Conservation (phyloP, 2,113 vertebrate genomes). For the Garra rufa region DNA sequence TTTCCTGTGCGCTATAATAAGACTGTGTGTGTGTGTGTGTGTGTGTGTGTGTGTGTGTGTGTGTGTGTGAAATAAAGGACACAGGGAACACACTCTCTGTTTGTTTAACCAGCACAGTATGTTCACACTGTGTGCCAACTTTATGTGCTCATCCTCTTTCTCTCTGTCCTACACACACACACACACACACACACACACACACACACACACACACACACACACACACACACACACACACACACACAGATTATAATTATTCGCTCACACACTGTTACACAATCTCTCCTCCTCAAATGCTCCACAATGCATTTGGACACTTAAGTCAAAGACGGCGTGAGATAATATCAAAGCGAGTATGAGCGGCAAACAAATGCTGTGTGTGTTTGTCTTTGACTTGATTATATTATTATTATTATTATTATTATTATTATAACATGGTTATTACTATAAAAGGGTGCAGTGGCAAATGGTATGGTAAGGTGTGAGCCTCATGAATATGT, state of each 20-base stretch:
- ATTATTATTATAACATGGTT: too few species aligned
- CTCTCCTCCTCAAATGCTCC: background rate
- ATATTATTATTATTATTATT: too few species aligned
- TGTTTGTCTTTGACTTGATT: too few species aligned
- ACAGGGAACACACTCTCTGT: constrained; percentile 44
- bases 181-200: constrained; percentile 18
- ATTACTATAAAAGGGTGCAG: too few species aligned
- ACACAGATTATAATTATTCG: background rate
- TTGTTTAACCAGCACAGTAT: constrained; percentile 54
- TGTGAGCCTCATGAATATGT: too few species aligned
- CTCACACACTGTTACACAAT: constrained; percentile 33
- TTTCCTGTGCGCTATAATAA: constrained; percentile 41
- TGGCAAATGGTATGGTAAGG: too few species aligned
- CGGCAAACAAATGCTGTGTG: background rate
- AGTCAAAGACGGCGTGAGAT: background rate
- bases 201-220: constrained; percentile 32
- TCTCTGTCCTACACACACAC: background rate
- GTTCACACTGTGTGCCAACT: constrained; percentile 50
- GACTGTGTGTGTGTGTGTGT: constrained; percentile 35
- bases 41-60: constrained; percentile 47
- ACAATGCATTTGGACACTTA: background rate
- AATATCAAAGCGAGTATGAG: background rate
- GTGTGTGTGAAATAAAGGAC: constrained; percentile 31
- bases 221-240: background rate
- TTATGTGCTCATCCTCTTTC: constrained; percentile 3